These are phyloP conservation scores for Scomber colias DNA, from an alignment of 2,113 vertebrate species.

Conservation along the genomic window DNA sequence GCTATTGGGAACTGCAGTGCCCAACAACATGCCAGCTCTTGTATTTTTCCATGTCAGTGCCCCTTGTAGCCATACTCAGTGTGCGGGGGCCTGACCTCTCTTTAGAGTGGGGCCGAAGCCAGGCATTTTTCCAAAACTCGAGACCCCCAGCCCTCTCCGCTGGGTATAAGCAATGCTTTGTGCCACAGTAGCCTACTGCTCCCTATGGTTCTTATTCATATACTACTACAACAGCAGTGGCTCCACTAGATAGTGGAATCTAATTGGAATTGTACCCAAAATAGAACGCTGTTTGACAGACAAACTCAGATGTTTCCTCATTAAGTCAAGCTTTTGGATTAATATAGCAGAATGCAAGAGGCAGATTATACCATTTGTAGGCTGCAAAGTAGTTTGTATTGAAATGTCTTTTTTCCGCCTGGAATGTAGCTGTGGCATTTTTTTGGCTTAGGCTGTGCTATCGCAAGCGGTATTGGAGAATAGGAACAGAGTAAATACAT, in stretches of 20 bases:
- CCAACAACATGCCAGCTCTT: slow-evolving; percentile 72
- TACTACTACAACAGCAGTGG: slow-evolving; percentile 65
- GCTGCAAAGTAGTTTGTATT: slow-evolving; percentile 35
- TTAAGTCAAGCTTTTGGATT: slow-evolving; percentile 43
- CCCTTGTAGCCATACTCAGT: slow-evolving; percentile 69
- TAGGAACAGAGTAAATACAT: slow-evolving; percentile 76
- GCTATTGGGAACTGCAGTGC: slow-evolving; percentile 52
- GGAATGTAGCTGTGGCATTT: slow-evolving; percentile 57
- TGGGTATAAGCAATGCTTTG: slow-evolving; percentile 72
- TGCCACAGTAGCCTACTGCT: slow-evolving; percentile 51
- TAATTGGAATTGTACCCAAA: slow-evolving; percentile 51
- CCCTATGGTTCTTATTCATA: slow-evolving; percentile 66
- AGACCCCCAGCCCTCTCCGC: slow-evolving; percentile 61
- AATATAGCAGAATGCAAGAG: slow-evolving; percentile 34
- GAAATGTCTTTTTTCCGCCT: slow-evolving; percentile 24
- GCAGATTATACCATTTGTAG: slow-evolving; percentile 20
- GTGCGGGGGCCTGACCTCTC: slow-evolving; percentile 73
- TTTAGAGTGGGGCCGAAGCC: slow-evolving; percentile 66
- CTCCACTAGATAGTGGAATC: slow-evolving; percentile 51
- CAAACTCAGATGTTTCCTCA: slow-evolving; percentile 59
- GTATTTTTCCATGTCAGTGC: slow-evolving; percentile 81
- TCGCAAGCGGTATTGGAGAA: slow-evolving; percentile 56
- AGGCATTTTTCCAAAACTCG: slow-evolving; percentile 76
- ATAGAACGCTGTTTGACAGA: slow-evolving; percentile 51
- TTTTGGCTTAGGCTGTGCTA: slow-evolving; percentile 42